A percentile compares a stretch with the other conserved stretches of the same genome.
Evolutionary conservation across 1,140 invertebrate species (phyloP).

Genomic region (Aradophagus sp.): DNA sequence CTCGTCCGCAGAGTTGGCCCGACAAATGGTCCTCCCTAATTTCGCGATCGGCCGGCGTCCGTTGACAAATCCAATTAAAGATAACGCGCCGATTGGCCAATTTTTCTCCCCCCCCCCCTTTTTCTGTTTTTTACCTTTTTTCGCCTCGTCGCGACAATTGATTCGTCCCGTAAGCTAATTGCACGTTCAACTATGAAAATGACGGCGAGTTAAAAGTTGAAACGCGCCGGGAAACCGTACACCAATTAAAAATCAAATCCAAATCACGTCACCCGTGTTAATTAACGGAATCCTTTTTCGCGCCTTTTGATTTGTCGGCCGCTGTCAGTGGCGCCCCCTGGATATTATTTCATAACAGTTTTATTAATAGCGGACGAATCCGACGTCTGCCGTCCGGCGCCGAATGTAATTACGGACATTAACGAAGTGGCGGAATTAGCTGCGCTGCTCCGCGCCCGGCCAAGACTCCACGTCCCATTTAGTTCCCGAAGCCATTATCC

Average conservation of each 20-base stretch:
- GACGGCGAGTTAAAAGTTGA: too few species aligned
- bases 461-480: constrained; percentile 66
- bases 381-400: constrained; percentile 7
- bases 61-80: too few species aligned
- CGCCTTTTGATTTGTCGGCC: constrained; percentile 17
- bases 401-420: constrained; percentile 69
- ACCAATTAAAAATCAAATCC: constrained; percentile 13
- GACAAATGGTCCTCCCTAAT: too few species aligned
- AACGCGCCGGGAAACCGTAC: too few species aligned
- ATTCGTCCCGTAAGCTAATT: too few species aligned
- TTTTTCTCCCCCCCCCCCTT: too few species aligned
- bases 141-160: too few species aligned
- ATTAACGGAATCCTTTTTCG: constrained; percentile 26
- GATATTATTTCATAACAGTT: constrained; percentile 46
- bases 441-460: constrained; percentile 51
- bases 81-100: too few species aligned
- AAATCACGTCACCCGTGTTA: constrained; percentile 12
- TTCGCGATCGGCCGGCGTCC: too few species aligned
- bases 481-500: constrained; percentile 72
- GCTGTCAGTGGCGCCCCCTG: constrained; percentile 9
- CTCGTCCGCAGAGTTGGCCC: too few species aligned
- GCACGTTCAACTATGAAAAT: too few species aligned
- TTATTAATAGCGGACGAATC: constrained; percentile 44
- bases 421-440: constrained; percentile 72
- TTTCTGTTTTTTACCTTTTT: too few species aligned